A percentile compares a stretch with the other conserved stretches of the same genome.
phyloP scores from a whole-genome alignment of 2,888 invertebrate genomes.

The Drosophila koepferae region DNA sequence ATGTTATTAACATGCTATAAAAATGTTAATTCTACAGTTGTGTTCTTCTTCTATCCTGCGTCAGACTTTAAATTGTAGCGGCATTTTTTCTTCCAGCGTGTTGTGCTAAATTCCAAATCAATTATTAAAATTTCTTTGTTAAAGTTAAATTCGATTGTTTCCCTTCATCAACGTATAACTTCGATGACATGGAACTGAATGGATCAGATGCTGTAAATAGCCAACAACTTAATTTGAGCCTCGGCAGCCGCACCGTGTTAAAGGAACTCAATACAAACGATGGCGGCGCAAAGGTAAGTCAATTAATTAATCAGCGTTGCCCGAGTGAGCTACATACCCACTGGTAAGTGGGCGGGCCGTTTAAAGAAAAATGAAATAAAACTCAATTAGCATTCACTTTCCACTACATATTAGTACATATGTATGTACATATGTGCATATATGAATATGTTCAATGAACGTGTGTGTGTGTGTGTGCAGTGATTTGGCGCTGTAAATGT shows the following conservation, averaged over 20 bases:
- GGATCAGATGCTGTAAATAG: slow-evolving; percentile 21
- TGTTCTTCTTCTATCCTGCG: slow-evolving; percentile 25
- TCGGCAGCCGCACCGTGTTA: slow-evolving; percentile 58
- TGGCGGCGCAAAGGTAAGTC: slow-evolving; percentile 68
- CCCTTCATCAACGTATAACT: background rate
- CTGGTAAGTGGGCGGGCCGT: slow-evolving; percentile 31
- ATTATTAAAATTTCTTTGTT: slow-evolving; percentile 13
- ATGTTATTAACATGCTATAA: slow-evolving; percentile 36
- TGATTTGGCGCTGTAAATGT: background rate
- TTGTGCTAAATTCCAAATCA: slow-evolving; percentile 8
- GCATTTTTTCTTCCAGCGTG: slow-evolving; percentile 58
- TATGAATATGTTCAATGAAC: background rate
- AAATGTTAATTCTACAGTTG: slow-evolving; percentile 18
- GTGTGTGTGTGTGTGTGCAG: background rate
- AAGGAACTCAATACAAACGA: slow-evolving; percentile 77
- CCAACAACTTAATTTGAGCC: slow-evolving; percentile 24
- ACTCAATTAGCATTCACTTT: slow-evolving; percentile 53
- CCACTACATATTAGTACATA: slow-evolving; percentile 8
- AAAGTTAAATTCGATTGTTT: slow-evolving; percentile 3
- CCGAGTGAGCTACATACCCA: slow-evolving; percentile 17
- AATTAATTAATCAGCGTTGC: slow-evolving; percentile 26
- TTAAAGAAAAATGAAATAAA: slow-evolving; percentile 11
- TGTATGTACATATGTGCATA: background rate
- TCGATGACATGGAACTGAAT: slow-evolving; percentile 51
- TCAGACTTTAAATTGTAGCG: slow-evolving; percentile 68